These are phyloP conservation scores for Sorex fumeus DNA, from an alignment of 2,113 vertebrate genomes.

Conservation along the genomic window DNA sequence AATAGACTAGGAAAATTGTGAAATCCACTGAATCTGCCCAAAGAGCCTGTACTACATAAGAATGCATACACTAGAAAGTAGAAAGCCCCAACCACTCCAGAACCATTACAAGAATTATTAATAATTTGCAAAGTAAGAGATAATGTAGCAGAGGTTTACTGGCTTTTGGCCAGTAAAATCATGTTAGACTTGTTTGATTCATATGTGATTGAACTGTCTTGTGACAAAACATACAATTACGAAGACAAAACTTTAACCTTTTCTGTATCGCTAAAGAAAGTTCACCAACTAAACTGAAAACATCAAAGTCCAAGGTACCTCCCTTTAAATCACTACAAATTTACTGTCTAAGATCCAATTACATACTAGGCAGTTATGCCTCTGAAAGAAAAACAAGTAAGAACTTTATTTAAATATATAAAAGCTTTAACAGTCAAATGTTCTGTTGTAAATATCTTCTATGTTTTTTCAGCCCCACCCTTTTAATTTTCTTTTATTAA, in stretches of 20 bases:
- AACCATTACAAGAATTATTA: slow-evolving; percentile 69
- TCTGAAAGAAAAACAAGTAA: slow-evolving; percentile 37
- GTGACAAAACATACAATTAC: slow-evolving; percentile 62
- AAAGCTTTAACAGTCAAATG: slow-evolving; percentile 26
- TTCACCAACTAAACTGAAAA: slow-evolving; percentile 39
- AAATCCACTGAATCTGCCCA: not conserved
- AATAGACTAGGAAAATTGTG: not conserved
- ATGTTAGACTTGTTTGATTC: slow-evolving; percentile 76
- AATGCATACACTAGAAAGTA: not conserved
- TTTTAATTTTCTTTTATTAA: slow-evolving; percentile 48
- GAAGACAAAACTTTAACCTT: slow-evolving; percentile 69
- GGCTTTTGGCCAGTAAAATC: slow-evolving; percentile 72
- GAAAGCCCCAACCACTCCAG: slow-evolving; percentile 19
- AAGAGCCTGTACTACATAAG: not conserved
- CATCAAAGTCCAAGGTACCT: not conserved
- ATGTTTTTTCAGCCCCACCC: not conserved
- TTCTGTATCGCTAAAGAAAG: slow-evolving; percentile 61
- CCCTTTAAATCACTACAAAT: slow-evolving; percentile 34
- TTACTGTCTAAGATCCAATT: not conserved
- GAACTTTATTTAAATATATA: not conserved
- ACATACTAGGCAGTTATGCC: not conserved
- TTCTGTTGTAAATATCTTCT: slow-evolving; percentile 54
- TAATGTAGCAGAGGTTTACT: slow-evolving; percentile 22
- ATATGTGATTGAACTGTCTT: slow-evolving; percentile 66
- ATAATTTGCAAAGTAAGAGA: slow-evolving; percentile 53